phyloP scores from a whole-genome alignment of 2,113 vertebrate species.

The Steatornis caripensis region DNA sequence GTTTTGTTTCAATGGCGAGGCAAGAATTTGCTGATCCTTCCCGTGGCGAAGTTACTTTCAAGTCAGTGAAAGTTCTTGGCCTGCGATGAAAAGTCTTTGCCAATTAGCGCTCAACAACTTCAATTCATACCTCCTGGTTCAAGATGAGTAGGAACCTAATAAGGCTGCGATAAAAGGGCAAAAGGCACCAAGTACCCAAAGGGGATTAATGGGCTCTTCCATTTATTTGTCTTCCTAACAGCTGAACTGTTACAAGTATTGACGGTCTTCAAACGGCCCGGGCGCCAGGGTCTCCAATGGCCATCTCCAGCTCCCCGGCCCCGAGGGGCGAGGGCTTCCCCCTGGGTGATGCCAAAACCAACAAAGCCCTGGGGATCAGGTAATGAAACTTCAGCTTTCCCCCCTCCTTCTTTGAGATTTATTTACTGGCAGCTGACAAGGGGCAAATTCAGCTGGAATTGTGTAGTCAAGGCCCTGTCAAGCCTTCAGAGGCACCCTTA shows the following conservation, averaged over 20 bases:
- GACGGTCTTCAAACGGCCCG: slow-evolving; percentile 79
- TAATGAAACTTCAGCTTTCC: slow-evolving; percentile 81
- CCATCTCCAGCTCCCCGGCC: slow-evolving; percentile 77
- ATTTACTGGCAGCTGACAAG: slow-evolving; percentile 86
- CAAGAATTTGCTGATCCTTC: slow-evolving; percentile 72
- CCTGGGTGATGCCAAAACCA: slow-evolving; percentile 78
- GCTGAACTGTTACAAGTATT: slow-evolving; percentile 88
- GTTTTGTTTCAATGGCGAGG: slow-evolving; percentile 77
- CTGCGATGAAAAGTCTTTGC: slow-evolving; percentile 81
- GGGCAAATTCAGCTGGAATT: slow-evolving; percentile 82
- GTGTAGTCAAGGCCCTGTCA: slow-evolving; percentile 83
- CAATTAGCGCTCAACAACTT: slow-evolving; percentile 84
- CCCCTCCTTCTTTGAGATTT: slow-evolving; percentile 73
- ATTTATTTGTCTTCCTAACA: slow-evolving; percentile 85
- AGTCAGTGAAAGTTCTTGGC: slow-evolving; percentile 84
- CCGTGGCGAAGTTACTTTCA: slow-evolving; percentile 82
- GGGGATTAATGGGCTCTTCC: slow-evolving; percentile 85
- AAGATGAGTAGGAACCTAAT: slow-evolving; percentile 88
- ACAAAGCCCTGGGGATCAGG: slow-evolving; percentile 79
- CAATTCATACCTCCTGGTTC: slow-evolving; percentile 79
- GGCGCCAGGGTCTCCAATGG: slow-evolving; percentile 71
- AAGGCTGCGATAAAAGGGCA: slow-evolving; percentile 87
- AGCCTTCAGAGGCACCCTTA: slow-evolving; percentile 81
- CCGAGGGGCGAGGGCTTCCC: slow-evolving; percentile 71
- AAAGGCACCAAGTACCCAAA: slow-evolving; percentile 83